Base-by-base conservation (phyloP, 2,888 invertebrate genomes). In the Coenonympha glycerion region DNA sequence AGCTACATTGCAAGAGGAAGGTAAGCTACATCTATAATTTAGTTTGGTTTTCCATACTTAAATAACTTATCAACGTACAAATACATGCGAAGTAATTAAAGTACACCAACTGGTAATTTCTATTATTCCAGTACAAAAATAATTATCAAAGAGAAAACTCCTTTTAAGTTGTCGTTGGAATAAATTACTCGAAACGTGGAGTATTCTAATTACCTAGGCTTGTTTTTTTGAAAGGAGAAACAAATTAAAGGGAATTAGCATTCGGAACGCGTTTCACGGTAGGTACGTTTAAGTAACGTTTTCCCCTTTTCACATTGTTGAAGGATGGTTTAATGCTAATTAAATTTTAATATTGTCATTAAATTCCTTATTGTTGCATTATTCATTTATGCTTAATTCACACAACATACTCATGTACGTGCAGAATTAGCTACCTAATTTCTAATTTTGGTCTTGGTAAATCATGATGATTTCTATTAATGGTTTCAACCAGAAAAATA, bases 151-250 rank as follows among this genome's bases (percentile, higher is more conserved):
- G 36, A 44, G 44, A 54, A 50, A 48, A 51, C 34, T 48, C 44
- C 31, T 39, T 51, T 53, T 42, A 44, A 58, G 56, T 55, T 55
- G 53, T 55, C 53, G 50, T 45, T 52, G 28, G 42, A 54, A 58
- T 56, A 56, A 61, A 57, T 59, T 53, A 56, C 42, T 53, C 45
- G 36, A 53, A 57, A 53, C 44, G 41, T 47, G 52, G 52, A 46
- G 18, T 22, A 42, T 52, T 40, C 52, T 53, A 58, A 58, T 54
- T 58, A 53, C 50, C 37, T n/a, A 9, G 44, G 28, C 49, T 41
- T 39, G 21, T 47, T 31, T 55, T 52, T 39, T 26, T 24, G 39
- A 16, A 40, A 45, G 45, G 46, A 46, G 21, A 36, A 56, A 57
- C 26, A 42, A 55, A 55, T 55, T 57, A 42, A 26, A 26, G 26